These are phyloP conservation scores for Aethes cnicana DNA, from an alignment of 2,888 invertebrate species.

Conservation along the genomic window DNA sequence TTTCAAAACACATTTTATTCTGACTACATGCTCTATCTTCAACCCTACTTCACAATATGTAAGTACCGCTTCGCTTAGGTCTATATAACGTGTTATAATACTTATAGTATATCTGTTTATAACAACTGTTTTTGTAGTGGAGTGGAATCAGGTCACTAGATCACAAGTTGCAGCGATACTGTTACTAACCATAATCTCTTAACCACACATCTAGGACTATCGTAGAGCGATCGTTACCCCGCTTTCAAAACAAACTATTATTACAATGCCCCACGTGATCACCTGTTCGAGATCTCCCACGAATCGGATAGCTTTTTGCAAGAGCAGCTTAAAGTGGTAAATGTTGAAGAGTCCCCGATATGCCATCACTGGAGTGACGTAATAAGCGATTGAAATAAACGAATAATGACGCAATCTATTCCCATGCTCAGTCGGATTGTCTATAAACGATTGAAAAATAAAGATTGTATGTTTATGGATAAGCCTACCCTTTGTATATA, in stretches of 20 bases:
- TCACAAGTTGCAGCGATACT: slow-evolving; percentile 11
- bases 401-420: no score
- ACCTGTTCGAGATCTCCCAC: slow-evolving; percentile 6
- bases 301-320: slow-evolving; percentile 17
- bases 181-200: slow-evolving; percentile 31
- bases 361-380: no score
- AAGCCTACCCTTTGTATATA: no score
- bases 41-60: no score
- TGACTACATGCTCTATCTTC: no score
- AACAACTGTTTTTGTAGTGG: slow-evolving; percentile 6
- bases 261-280: slow-evolving; percentile 3
- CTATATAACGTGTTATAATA: no score
- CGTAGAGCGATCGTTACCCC: slow-evolving; percentile 41
- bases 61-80: no score
- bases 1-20: no score
- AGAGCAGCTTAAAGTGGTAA: not conserved
- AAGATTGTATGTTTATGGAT: no score
- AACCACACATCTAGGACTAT: slow-evolving; percentile 32
- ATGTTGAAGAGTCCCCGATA: not conserved
- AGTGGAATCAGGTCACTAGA: slow-evolving; percentile 28
- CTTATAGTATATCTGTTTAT: slow-evolving; percentile 26
- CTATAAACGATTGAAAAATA: no score
- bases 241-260: slow-evolving; percentile 16
- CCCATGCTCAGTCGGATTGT: no score
- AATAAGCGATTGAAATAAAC: no score